Evolutionary conservation across 2,113 vertebrate species (phyloP).

Genomic region (Hippopotamus amphibius): DNA sequence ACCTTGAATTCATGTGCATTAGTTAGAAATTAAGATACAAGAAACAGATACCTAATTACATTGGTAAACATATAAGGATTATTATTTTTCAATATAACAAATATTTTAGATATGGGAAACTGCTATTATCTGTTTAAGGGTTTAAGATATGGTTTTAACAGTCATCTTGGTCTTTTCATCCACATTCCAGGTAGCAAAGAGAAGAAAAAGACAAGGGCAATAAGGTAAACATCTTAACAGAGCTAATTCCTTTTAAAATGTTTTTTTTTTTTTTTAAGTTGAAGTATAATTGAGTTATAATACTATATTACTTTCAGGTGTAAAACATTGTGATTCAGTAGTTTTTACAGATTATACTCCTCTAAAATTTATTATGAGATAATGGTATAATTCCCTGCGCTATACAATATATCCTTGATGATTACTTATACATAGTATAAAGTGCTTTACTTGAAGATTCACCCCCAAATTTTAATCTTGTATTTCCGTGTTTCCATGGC

Average conservation of each 20-base stretch:
- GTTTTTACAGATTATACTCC: too few relatives aligned
- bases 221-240: neutral
- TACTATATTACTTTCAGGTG: too few relatives aligned
- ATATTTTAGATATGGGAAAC: neutral
- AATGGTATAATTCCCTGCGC: too few relatives aligned
- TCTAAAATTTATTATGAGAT: too few relatives aligned
- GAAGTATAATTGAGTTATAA: neutral
- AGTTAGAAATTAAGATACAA: neutral
- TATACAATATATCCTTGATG: too few relatives aligned
- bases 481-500: neutral
- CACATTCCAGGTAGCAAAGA: neutral
- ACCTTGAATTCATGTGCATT: neutral
- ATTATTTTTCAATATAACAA: neutral
- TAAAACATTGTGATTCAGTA: too few relatives aligned
- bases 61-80: neutral
- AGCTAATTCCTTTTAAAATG: neutral
- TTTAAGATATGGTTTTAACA: neutral
- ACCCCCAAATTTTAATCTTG: neutral
- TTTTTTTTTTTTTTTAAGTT: too few relatives aligned
- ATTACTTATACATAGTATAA: neutral
- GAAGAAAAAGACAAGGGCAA: neutral
- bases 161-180: neutral
- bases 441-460: neutral
- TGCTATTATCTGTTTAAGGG: neutral
- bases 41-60: neutral